Base-by-base conservation (phyloP, 1,140 invertebrate genomes). In the Saccostrea glomerata region DNA sequence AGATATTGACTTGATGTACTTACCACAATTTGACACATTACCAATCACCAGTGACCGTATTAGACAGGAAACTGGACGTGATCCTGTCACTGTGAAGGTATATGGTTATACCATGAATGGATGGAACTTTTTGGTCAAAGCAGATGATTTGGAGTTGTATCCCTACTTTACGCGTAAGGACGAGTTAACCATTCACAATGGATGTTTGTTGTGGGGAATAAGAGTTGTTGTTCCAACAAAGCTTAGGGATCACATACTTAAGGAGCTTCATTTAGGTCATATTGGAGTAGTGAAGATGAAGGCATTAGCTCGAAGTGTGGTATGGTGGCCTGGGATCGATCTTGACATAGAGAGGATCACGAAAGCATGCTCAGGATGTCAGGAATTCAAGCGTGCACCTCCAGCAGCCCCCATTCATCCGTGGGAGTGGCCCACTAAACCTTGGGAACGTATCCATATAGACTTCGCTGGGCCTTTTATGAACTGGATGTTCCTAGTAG, bases 311-410 rank as follows among this genome's bases (percentile, higher is more conserved):
- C n/a, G n/a, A n/a, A n/a, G n/a, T n/a, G 17, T 82, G 84, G 1
- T 77, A 90, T 73, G 95, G 96, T 89, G n/a, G n/a, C n/a, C n/a
- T n/a, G n/a, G n/a, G n/a, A n/a, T n/a, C n/a, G n/a, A n/a, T n/a
- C 47, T 89, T 30, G 94, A 95, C 12, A 95, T 96, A 47, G 94
- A 94, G 87, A 58, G 90, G 30, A 89, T 92, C 40, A 93, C 95
- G 5, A 95, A 95, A 23, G 60, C 1, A n/a, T 96, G 96, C 89
- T 91, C 92, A 25, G 92, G 93, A 36, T 96, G 96, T 90, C n/a
- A 54, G 23, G 12, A 15, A 56, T 56, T 55, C 12, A 66, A 86
- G 36, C 77, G 86, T 66, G 66, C 77, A 25, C 90, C 90, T 56
- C 13, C n/a, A 56, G 25, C 70, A 84, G 87, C 88, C 85, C 90